phyloP scores from a whole-genome alignment of 2,888 invertebrate genomes.

The Dynastes maya region DNA sequence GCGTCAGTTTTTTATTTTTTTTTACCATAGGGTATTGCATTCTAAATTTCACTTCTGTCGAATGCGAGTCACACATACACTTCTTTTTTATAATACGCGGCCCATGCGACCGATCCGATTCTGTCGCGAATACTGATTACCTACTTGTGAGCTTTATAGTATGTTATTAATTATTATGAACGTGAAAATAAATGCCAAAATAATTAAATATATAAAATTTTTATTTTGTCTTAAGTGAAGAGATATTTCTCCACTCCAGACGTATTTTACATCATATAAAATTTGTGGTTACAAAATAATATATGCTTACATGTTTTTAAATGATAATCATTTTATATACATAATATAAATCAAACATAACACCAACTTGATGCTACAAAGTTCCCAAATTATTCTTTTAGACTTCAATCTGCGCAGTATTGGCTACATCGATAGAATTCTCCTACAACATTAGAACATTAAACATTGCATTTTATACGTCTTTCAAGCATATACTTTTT shows the following conservation, averaged over 20 bases:
- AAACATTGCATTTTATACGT: not conserved
- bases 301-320: slow-evolving; percentile 19
- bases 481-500: slow-evolving; percentile 15
- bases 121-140: no score
- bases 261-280: slow-evolving; percentile 35
- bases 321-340: slow-evolving; percentile 36
- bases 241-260: not conserved
- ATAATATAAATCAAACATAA: slow-evolving; percentile 30
- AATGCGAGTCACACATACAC: no score
- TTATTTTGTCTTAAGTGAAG: slow-evolving; percentile 11
- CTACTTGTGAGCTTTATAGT: no score
- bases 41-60: no score
- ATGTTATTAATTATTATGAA: no score
- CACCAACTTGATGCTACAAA: slow-evolving; percentile 19
- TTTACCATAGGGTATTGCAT: no score
- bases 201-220: slow-evolving; percentile 19
- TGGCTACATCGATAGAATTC: slow-evolving; percentile 37
- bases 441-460: slow-evolving; percentile 17
- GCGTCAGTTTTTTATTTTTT: no score
- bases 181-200: no score
- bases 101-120: no score
- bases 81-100: no score
- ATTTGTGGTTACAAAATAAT: slow-evolving; percentile 42
- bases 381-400: slow-evolving; percentile 25
- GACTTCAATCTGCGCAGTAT: slow-evolving; percentile 20